Conservation (phyloP, 1,140 invertebrate species). For the Diachasmimorpha longicaudata region DNA sequence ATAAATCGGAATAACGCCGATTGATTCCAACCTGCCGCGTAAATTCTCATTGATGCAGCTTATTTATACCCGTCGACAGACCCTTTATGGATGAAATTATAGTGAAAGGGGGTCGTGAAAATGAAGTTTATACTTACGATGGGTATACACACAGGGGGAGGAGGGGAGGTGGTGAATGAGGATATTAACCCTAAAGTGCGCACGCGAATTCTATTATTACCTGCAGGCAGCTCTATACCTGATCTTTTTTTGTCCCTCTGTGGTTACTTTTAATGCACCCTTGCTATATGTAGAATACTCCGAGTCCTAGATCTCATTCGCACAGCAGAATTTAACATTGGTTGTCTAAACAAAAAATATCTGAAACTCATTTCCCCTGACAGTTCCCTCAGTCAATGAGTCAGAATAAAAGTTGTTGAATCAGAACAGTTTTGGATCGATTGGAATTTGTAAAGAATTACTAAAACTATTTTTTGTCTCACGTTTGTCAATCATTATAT, state of each 20-base stretch:
- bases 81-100: neutral
- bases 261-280: neutral
- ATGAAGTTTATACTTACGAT: neutral
- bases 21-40: neutral
- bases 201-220: conserved; percentile 41
- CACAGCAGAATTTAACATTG: no score
- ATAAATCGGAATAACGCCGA: no score
- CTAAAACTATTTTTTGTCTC: no score
- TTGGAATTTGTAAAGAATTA: neutral
- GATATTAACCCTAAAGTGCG: conserved; percentile 50
- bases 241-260: neutral
- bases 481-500: neutral
- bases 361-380: no score
- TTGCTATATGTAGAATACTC: neutral
- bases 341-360: no score
- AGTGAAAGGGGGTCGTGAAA: neutral
- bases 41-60: neutral
- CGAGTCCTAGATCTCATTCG: neutral
- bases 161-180: conserved; percentile 23
- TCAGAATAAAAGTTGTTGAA: no score
- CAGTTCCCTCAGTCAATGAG: no score
- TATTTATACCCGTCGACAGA: neutral
- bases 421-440: no score
- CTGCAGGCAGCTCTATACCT: neutral
- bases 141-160: neutral